Conservation (phyloP, 2,888 invertebrate species). For the Zonitis immaculata region DNA sequence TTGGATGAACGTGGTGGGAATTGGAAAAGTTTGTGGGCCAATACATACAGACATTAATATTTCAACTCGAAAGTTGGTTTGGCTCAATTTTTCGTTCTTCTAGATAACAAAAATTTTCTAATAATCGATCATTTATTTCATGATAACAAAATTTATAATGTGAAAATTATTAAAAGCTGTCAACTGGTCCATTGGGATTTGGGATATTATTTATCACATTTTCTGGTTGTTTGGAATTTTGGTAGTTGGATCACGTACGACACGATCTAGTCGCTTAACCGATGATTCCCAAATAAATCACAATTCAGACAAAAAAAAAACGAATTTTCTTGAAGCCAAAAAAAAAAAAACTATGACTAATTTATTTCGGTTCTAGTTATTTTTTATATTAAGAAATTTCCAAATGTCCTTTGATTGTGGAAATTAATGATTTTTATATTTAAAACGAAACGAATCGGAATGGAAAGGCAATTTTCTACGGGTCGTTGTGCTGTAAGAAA, state of each 20-base stretch:
- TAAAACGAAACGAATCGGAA: too few species aligned
- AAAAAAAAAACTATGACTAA: too few species aligned
- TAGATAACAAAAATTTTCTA: too few species aligned
- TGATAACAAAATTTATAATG: background rate
- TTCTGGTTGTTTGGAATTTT: background rate
- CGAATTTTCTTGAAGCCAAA: too few species aligned
- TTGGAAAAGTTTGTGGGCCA: background rate
- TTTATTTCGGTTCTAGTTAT: too few species aligned
- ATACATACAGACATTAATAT: background rate
- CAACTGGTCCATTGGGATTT: background rate
- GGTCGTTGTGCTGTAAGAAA: too few species aligned
- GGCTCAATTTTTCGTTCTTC: too few species aligned
- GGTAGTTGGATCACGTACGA: background rate
- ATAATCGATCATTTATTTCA: too few species aligned
- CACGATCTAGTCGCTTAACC: background rate
- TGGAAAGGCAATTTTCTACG: too few species aligned
- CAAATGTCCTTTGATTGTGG: too few species aligned
- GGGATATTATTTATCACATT: background rate
- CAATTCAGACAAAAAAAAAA: background rate
- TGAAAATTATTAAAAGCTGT: background rate
- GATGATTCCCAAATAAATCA: background rate
- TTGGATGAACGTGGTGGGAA: conserved; percentile 3
- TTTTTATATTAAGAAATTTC: too few species aligned
- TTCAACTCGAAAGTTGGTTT: background rate
- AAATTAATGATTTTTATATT: too few species aligned